Evolutionary conservation across 1,140 invertebrate genomes (phyloP).

Genomic region (Artemia franciscana): DNA sequence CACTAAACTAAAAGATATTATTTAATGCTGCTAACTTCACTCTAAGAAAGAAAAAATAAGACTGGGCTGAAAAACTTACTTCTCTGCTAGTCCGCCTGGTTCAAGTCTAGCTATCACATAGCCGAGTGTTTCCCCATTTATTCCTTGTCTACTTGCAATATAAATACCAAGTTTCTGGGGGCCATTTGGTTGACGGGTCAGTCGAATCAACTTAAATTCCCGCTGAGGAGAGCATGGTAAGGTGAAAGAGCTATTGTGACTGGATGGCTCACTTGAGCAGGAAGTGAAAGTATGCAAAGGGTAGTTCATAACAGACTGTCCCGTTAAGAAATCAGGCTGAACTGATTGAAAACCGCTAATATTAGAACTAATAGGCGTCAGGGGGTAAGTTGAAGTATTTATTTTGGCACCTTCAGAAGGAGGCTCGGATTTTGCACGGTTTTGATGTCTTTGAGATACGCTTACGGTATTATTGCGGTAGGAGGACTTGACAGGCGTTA

Average conservation of each 20-base stretch:
- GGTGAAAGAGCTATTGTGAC: neutral
- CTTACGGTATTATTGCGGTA: neutral
- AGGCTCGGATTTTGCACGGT: neutral
- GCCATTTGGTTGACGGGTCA: neutral
- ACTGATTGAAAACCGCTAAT: no score
- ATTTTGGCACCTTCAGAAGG: neutral
- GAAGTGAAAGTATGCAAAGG: neutral
- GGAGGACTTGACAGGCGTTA: neutral
- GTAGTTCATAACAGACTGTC: neutral
- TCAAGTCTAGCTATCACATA: neutral
- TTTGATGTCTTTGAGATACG: neutral
- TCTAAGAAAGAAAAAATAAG: no score
- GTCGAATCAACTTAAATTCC: neutral
- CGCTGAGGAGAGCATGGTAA: neutral
- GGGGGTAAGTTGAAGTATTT: neutral
- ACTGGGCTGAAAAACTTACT: no score
- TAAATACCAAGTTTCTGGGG: neutral
- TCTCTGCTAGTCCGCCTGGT: neutral
- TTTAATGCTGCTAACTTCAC: no score
- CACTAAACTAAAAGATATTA: no score
- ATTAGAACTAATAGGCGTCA: neutral
- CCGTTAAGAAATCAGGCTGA: neutral
- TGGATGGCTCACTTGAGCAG: neutral
- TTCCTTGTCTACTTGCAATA: neutral
- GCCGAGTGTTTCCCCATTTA: neutral